Percentiles rank a stretch among this genome's conserved stretches.
These are phyloP conservation scores for Dolichopus griseipennis DNA, from an alignment of 2,888 invertebrate genomes.

Conservation along the genomic window DNA sequence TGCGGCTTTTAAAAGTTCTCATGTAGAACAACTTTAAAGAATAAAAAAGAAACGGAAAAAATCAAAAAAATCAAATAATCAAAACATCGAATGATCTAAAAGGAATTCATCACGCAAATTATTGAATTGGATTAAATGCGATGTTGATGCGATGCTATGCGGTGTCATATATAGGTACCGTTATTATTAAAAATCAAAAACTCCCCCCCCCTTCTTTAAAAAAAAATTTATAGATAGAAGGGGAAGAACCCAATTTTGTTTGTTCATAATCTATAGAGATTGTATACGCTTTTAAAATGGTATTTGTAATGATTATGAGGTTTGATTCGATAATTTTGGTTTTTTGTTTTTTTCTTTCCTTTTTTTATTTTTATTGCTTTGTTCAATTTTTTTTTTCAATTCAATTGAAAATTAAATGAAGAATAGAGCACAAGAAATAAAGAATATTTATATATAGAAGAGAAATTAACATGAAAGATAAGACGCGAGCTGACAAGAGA, in stretches of 20 bases:
- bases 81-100: neutral
- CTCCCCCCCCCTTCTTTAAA: no score
- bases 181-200: no score
- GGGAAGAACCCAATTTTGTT: neutral
- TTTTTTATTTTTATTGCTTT: neutral
- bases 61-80: neutral
- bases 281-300: neutral
- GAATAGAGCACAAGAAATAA: neutral
- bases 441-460: neutral
- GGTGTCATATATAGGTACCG: no score
- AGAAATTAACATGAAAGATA: no score
- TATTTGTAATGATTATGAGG: neutral
- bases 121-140: neutral
- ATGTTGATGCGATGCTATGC: neutral
- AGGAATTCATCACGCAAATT: slow-evolving; percentile 1
- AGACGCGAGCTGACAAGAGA: no score
- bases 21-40: neutral
- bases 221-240: neutral
- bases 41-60: neutral
- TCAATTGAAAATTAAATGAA: neutral
- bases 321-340: neutral
- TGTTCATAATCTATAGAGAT: neutral
- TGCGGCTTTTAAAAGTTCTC: neutral
- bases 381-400: neutral
- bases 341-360: neutral